Evolutionary conservation across 2,113 vertebrate genomes (phyloP), one percentile per base, ranked within the genome.

Genomic region (Lagenorhynchus albirostris): DNA sequence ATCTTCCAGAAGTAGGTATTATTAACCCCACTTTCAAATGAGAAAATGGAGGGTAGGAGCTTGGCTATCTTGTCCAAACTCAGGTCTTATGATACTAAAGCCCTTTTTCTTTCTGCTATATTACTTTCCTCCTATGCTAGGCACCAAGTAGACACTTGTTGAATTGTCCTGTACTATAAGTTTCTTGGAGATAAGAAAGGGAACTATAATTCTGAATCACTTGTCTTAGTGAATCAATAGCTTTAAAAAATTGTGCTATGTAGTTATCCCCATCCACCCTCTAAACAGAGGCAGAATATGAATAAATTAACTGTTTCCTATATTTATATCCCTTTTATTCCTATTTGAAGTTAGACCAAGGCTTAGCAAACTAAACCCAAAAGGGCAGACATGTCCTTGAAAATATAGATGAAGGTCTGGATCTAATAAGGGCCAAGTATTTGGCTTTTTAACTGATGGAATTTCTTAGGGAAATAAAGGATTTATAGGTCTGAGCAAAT

Each of bases 371-470:
- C 53, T 41, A 93, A 96, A 70, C 15, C 8, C 26, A 20, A 90
- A 82, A 70, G 15, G n/a, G 31, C 26, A 93, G n/a, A 93, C 33
- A 87, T 3, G 2, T 93, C 11, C 74, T 91, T 82, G 74, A 85
- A 95, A 82, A 86, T 96, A 82, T 38, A 80, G 44, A 77, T 82
- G 36, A 93, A 95, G 15, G 26, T 77, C 85, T 95, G 67, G 44
- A 93, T 86, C 41, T 95, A 90, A 77, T 93, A 93, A 90, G 0
- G 36, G 41, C 73, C 67, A 82, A 90, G 3, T 58, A 87, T 82
- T 91, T 93, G 80, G 76, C 76, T 82, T 96, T 62, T 77, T 89
- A 83, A 70, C 50, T 47, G 50, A 77, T 58, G 83, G n/a, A 77
- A 87, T 87, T 90, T 93, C 67, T 90, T 76, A 86, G 6, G 86